Base-by-base conservation (phyloP, 2,888 invertebrate genomes). In the Sipha maydis region DNA sequence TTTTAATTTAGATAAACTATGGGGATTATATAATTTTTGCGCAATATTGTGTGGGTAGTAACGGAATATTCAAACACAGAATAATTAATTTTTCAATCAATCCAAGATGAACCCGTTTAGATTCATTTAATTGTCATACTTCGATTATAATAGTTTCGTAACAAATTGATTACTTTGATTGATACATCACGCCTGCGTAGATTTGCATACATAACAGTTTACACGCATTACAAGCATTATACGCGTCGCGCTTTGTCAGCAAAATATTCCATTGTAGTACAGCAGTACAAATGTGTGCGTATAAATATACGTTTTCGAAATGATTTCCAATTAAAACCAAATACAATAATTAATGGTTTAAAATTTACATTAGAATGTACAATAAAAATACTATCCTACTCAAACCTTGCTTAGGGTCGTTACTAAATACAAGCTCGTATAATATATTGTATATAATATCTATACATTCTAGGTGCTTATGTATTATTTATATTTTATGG, bases 251-350 rank as follows among this genome's bases (percentile, higher is more conserved):
- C 28, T n/a, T 28, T 25, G 69, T 61, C 61, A 56, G 56, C 56
- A 11, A 19, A 56, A 56, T 21, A 25, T 28, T 34, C 69, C 28
- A n/a, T n/a, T 61, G 61, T 61, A 1, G 8, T 61, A 25, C 5
- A 25, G 8, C 17, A 25, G 25, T 61, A 25, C 61, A 25, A 25
- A 25, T n/a, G n/a, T 82, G 14, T 14, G 25, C 14, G 11, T 34
- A 4, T 34, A 5, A 11, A 56, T 8, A 34, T 14, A 1, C 21
- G 54, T 11, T 31, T 78, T 56, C 31, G 25, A 78, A 78, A 78
- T 31, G 21, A 78, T 54, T 78, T 54, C 21, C 54, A 78, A 54
- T 78, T 78, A 78, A 78, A 31, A 54, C 21, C 21, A 21, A 54
- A 34, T 54, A n/a, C 25, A 54, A 54, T 54, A 54, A 54, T 54